Evolutionary conservation across 2,113 vertebrate species (phyloP), one percentile per base, ranked within the genome.

Genomic region (Oreamnos americanus): DNA sequence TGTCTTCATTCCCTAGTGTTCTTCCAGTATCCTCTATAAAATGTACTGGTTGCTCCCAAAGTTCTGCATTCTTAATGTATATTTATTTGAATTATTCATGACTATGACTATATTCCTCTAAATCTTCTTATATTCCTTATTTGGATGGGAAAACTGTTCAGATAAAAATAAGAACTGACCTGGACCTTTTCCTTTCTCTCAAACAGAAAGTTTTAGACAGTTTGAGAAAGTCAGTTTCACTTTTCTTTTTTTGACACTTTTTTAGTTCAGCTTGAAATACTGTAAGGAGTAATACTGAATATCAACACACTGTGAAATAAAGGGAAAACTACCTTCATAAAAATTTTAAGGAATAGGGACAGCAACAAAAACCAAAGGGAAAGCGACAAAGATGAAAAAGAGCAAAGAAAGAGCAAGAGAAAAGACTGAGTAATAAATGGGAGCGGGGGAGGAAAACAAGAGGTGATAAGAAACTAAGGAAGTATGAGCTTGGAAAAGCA

Each of bases 31-130:
- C 93, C 97, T 93, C 84, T 97, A 92, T 96, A 95, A 98, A 95
- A 93, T 97, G 64, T 86, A 93, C 45, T 39, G 84, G 87, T 95
- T 91, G 71, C 58, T 94, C 87, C 58, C 49, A 93, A 98, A 97
- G 87, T 90, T 93, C 95, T 97, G 74, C 96, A 96, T 98, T 96
- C 96, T 96, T 97, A 97, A 96, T 93, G 90, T 53, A 30, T 57
- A 62, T 86, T 76, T 57, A 62, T 86, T 76, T 98, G 96, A 98
- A 98, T 98, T 98, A 98, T 98, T 98, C 97, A 98, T 97, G 95
- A 96, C 93, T 47, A 90, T 95, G 91, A 79, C 90, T 95, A n/a
- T 92, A 95, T 51, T 98, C 95, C 84, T 94, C 93, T 97, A 97
- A 98, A 97, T 95, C 91, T 96, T 97, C 91, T 93, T 81, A 87